Conservation (phyloP, 2,888 invertebrate species). For the Sinelater perroti region DNA sequence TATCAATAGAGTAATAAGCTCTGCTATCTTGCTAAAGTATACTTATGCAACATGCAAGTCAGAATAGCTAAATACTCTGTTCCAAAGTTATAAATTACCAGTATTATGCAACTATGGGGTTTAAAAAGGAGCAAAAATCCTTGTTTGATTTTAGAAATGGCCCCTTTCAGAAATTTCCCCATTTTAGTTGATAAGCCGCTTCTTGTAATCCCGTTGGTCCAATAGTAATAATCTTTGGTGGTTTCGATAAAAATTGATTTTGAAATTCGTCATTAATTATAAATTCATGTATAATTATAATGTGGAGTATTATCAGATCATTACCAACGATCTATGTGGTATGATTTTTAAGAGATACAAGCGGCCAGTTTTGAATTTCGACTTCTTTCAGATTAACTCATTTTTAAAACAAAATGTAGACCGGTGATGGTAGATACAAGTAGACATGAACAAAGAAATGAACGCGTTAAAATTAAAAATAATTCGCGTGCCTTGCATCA, state of each 20-base stretch:
- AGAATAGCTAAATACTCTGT: constrained; percentile 11
- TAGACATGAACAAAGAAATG: too few species aligned
- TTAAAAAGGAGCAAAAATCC: too few species aligned
- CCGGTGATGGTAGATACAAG: neutral
- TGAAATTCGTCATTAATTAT: too few species aligned
- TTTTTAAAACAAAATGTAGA: neutral
- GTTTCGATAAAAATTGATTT: too few species aligned
- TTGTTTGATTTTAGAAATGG: neutral
- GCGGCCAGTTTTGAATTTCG: too few species aligned
- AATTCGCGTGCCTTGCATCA: constrained; percentile 55
- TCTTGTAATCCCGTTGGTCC: neutral
- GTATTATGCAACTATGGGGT: too few species aligned
- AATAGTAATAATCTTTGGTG: neutral
- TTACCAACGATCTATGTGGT: too few species aligned
- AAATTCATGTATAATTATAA: too few species aligned
- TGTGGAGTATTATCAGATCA: too few species aligned
- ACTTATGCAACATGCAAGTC: constrained; percentile 10
- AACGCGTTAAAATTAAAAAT: too few species aligned
- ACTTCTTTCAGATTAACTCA: neutral
- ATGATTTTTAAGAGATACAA: too few species aligned
- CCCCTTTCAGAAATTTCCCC: neutral
- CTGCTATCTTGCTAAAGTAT: constrained; percentile 3
- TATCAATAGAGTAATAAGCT: constrained; percentile 17
- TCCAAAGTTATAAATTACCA: constrained; percentile 2
- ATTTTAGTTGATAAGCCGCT: neutral